phyloP scores from a whole-genome alignment of 2,888 invertebrate species.

The Neoascia interrupta region DNA sequence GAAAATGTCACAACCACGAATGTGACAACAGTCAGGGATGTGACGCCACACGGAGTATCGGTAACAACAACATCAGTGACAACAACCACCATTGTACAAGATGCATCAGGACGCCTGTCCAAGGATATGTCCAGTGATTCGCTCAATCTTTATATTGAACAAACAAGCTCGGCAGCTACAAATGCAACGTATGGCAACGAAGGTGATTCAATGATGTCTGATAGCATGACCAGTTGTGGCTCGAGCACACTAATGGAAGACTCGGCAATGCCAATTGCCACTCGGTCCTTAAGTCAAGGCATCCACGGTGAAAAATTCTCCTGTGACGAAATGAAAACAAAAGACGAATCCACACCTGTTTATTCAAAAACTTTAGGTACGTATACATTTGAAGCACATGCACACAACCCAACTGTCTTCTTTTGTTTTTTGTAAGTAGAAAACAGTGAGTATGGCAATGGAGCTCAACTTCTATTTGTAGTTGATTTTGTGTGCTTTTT shows the following conservation, averaged over 20 bases:
- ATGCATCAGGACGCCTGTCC: slow-evolving; percentile 72
- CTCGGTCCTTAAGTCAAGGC: slow-evolving; percentile 25
- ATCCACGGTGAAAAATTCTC: slow-evolving; percentile 9
- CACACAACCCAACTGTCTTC: neutral
- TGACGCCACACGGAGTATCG: slow-evolving; percentile 71
- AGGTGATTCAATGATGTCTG: slow-evolving; percentile 91
- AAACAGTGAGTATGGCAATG: slow-evolving; percentile 13
- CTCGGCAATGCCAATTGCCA: slow-evolving; percentile 73
- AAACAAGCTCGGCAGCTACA: slow-evolving; percentile 89
- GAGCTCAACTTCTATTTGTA: slow-evolving; percentile 50
- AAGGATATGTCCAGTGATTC: slow-evolving; percentile 79
- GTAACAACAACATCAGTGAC: slow-evolving; percentile 72
- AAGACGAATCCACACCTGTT: slow-evolving; percentile 24
- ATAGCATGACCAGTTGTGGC: slow-evolving; percentile 90
- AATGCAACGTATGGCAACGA: slow-evolving; percentile 92
- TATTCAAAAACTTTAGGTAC: slow-evolving; percentile 37
- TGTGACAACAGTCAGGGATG: slow-evolving; percentile 40
- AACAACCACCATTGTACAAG: slow-evolving; percentile 66
- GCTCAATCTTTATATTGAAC: slow-evolving; percentile 83
- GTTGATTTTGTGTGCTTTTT: neutral
- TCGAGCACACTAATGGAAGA: slow-evolving; percentile 91
- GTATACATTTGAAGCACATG: slow-evolving; percentile 27
- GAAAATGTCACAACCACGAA: slow-evolving; percentile 68
- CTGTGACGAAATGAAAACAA: slow-evolving; percentile 7
- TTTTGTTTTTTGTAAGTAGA: neutral